Percentiles rank a stretch among this genome's conserved stretches.
Evolutionary conservation across 1,140 invertebrate species (phyloP).

Genomic region (Berghia stephanieae): DNA sequence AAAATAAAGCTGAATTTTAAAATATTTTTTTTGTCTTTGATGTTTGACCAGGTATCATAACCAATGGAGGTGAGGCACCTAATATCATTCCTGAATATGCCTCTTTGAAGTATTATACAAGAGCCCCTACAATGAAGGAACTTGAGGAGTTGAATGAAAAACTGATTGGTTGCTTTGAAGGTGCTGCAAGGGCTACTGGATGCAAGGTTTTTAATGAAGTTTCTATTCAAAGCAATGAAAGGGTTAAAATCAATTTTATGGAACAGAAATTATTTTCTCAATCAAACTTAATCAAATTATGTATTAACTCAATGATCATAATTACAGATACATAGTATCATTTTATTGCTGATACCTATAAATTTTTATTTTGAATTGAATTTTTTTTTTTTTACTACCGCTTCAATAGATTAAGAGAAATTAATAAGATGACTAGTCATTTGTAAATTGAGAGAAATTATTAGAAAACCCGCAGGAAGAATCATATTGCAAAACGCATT

Average conservation of each 20-base stretch:
- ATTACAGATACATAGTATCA: no score
- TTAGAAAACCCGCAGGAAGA: no score
- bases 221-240: neutral
- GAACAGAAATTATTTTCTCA: neutral
- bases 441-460: no score
- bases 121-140: slow-evolving; percentile 55
- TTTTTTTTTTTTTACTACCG: no score
- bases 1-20: no score
- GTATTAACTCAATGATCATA: no score
- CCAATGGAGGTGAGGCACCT: slow-evolving; percentile 62
- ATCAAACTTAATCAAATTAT: no score
- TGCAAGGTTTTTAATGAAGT: slow-evolving; percentile 49
- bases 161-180: slow-evolving; percentile 56
- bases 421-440: no score
- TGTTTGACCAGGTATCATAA: slow-evolving; percentile 62
- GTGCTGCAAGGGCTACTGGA: slow-evolving; percentile 61
- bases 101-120: slow-evolving; percentile 54
- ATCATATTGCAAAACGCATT: no score
- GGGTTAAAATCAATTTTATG: neutral
- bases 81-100: slow-evolving; percentile 65
- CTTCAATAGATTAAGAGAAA: no score
- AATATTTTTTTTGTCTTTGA: neutral
- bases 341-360: no score
- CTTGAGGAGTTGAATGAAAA: slow-evolving; percentile 49
- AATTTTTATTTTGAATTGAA: no score